Conservation (phyloP, 92 coral and sea anemone species). For the Palythoa heliodiscus region DNA sequence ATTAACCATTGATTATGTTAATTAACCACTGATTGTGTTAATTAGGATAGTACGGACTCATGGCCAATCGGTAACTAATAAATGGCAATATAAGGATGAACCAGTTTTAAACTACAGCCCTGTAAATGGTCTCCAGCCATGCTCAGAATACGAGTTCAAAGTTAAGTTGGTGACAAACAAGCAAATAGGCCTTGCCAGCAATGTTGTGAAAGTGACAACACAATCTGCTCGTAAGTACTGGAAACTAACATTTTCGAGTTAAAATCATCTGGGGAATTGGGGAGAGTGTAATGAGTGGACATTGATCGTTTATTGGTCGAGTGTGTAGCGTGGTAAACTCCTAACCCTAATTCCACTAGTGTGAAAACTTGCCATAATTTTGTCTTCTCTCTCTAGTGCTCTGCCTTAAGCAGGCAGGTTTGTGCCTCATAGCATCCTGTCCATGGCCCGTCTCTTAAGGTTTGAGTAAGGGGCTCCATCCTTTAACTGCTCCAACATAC, state of each 20-base stretch:
- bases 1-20: background rate
- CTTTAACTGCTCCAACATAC: too few relatives aligned
- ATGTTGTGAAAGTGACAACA: conserved; percentile 50
- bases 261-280: too few relatives aligned
- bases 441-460: too few relatives aligned
- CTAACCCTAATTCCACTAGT: too few relatives aligned
- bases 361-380: too few relatives aligned
- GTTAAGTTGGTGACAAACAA: conserved; percentile 50
- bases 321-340: too few relatives aligned
- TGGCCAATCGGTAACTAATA: background rate
- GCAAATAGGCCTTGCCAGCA: conserved; percentile 59
- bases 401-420: too few relatives aligned
- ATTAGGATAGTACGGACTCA: conserved; percentile 53
- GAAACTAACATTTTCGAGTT: background rate
- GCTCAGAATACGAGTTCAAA: conserved; percentile 76
- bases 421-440: too few relatives aligned
- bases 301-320: too few relatives aligned
- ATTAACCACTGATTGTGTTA: background rate
- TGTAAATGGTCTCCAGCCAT: conserved; percentile 43
- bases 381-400: too few relatives aligned
- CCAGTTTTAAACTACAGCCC: background rate
- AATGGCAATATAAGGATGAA: conserved; percentile 46
- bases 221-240: conserved; percentile 41
- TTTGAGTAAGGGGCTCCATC: too few relatives aligned
- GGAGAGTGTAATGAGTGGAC: too few relatives aligned